Evolutionary conservation across 2,888 invertebrate species (phyloP), one percentile per base, ranked within the genome.

Genomic region (Chrysotoxum bicinctum): DNA sequence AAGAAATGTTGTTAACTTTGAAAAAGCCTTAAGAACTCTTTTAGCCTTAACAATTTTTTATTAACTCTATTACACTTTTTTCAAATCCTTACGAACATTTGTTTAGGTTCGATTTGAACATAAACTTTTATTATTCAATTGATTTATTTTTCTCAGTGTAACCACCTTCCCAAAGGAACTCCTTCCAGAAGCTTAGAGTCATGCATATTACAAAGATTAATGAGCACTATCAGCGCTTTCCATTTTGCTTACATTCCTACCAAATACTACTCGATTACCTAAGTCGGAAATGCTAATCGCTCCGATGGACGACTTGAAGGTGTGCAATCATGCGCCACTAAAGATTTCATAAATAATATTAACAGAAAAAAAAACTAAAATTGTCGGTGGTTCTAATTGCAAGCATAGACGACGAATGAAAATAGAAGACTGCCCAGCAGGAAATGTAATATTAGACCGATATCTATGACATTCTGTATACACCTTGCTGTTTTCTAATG

Each of bases 251-350:
- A 16, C 73, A 58, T 58, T 45, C 16, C 32, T 16, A 14, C 26
- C 16, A 23, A 32, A 40, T 23, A 8, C 12, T 19, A 30, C 66
- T 52, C 66, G 64, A 73, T 78, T 74, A 64, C 62, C 68, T 64
- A 83, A 83, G 83, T 74, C 74, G 83, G 83, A 83, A 74, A 78
- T 78, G 74, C 74, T 74, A 83, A 78, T 74, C 74, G 83, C 35
- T 56, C 16, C 54, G 68, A 60, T 40, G 26, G 45, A 45, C 19
- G 35, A 14, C 35, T 21, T 58, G 64, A 78, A 83, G 74, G 64
- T 78, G 78, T 69, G 56, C 74, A 74, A 78, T 78, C 62, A 70
- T 40, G 26, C 73, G 37, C 73, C 26, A 32, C 62, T 32, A 43
- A 8, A 69, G 64, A 77, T 69, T 78, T 64, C 69, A 69, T 50